phyloP scores from a whole-genome alignment of 2,113 vertebrate species.

The Donacobius atricapilla region DNA sequence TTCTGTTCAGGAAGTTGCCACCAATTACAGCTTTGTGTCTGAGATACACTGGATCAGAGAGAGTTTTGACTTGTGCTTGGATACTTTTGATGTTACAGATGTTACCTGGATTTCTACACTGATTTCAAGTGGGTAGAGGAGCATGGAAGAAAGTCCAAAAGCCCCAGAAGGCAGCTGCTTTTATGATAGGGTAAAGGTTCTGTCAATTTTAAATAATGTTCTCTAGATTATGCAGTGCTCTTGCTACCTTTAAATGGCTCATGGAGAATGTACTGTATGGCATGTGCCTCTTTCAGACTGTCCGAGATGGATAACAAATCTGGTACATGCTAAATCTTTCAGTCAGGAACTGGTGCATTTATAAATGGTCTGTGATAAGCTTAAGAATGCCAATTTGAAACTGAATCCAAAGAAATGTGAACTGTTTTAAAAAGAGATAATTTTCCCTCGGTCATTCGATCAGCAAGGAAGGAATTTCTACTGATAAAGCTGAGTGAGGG shows the following conservation, averaged over 20 bases:
- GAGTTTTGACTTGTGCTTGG: not conserved
- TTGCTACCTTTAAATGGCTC: conserved; percentile 26
- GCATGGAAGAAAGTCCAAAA: not conserved
- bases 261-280: conserved; percentile 42
- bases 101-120: not conserved
- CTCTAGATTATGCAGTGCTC: not conserved
- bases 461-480: conserved; percentile 59
- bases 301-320: conserved; percentile 56
- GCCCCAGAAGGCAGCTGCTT: not conserved
- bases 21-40: not conserved
- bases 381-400: conserved; percentile 62
- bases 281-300: conserved; percentile 52
- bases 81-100: not conserved
- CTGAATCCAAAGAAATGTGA: conserved; percentile 63
- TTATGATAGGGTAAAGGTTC: not conserved
- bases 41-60: not conserved
- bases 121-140: not conserved
- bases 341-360: conserved; percentile 53
- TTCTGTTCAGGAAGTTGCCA: not conserved
- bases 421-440: conserved; percentile 69
- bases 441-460: conserved; percentile 55
- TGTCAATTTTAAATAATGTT: conserved; percentile 45
- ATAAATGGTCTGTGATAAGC: conserved; percentile 63
- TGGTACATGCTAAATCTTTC: conserved; percentile 60
- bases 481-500: conserved; percentile 60